Base-by-base conservation (phyloP, 2,797 vertebrate genomes). In the Lateolabrax maculatus region DNA sequence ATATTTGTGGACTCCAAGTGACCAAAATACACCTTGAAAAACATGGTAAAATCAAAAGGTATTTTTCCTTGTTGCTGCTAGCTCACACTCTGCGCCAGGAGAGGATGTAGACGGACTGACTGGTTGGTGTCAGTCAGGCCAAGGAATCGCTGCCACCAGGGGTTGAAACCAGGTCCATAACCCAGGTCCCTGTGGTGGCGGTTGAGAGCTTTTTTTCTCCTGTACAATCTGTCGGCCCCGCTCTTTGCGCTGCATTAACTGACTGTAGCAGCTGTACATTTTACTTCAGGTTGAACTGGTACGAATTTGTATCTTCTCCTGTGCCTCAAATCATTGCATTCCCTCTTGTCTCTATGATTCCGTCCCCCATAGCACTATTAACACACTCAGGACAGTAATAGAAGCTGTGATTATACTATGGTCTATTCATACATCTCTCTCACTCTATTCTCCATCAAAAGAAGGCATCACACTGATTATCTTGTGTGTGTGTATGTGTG, bases 391-490 rank as follows among this genome's bases (percentile, higher is more conserved):
- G 41, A 43, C 31, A 53, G 63, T 65, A 64, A 56, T 39, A 60
- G 23, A 77, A 23, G 7, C 6, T 19, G 23, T 48, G 36, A 71
- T 79, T 74, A 25, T 37, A 55, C 51, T 49, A 41, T 5, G 12
- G 52, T 58, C n/a, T 56, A 19, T 61, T 68, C 43, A 60, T 18
- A 55, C 58, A 86, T 79, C 77, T 79, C 65, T 74, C 13, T 75
- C 36, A 43, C 25, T 67, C 55, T 43, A 11, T 48, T 71, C 49
- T 57, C 13, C 10, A 63, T 46, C 21, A 7, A 71, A 73, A 64
- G 21, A 73, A 53, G 64, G 39, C 73, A 69, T 77, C 67, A 65
- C 8, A 64, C 51, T 68, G 70, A 77, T 85, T 68, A 87, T 67
- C 41, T 71, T 44, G 1, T 69, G 39, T 69, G 73, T 68, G 41